Percentiles rank a stretch among this genome's conserved stretches.
These are phyloP conservation scores for Falcunculus frontatus DNA, from an alignment of 2,113 vertebrate species.

Conservation along the genomic window DNA sequence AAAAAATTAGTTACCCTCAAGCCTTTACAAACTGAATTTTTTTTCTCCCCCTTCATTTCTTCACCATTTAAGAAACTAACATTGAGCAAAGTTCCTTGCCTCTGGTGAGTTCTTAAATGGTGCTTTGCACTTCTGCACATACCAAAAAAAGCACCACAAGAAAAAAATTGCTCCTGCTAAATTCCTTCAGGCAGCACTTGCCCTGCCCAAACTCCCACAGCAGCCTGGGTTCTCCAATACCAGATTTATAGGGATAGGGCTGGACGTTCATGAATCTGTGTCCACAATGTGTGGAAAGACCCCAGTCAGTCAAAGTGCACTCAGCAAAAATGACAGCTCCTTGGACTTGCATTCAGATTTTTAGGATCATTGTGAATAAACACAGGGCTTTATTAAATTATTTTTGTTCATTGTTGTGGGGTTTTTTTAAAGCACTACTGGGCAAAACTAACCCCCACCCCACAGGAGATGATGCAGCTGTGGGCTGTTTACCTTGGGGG, in stretches of 20 bases:
- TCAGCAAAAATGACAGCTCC: neutral
- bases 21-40: neutral
- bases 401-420: neutral
- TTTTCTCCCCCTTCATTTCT: neutral
- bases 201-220: accelerated
- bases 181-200: neutral
- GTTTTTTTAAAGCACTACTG: neutral
- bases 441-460: neutral
- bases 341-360: neutral
- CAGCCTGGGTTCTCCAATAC: accelerated
- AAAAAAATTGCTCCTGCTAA: neutral
- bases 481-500: neutral
- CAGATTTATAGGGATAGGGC: too few relatives aligned
- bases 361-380: neutral
- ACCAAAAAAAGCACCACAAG: neutral
- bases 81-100: neutral
- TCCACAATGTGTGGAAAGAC: accelerated
- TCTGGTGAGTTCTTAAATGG: neutral
- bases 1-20: neutral
- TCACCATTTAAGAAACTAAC: neutral
- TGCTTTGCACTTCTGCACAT: neutral
- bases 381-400: neutral
- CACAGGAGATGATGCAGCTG: neutral
- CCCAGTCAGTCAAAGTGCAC: too few relatives aligned
- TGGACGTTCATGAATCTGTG: neutral